Evolutionary conservation across 2,797 vertebrate genomes (phyloP).

Genomic region (Salmo trutta): DNA sequence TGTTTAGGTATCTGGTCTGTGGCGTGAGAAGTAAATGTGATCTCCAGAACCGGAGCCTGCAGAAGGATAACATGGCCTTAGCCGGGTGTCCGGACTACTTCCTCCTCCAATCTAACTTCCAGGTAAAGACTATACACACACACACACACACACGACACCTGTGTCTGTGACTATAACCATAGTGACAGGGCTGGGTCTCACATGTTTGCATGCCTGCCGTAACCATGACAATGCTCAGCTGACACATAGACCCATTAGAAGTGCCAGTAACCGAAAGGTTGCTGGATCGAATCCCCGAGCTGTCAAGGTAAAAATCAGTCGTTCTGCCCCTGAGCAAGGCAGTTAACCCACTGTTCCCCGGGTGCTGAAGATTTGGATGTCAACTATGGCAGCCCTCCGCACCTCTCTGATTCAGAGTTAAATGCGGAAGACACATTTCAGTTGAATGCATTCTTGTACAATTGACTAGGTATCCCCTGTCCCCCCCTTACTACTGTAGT

Average conservation of each 20-base stretch:
- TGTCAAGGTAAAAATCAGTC: too few relatives aligned
- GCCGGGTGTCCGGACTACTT: conserved; percentile 91
- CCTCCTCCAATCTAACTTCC: conserved; percentile 85
- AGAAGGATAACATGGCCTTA: conserved; percentile 83
- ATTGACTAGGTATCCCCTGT: too few relatives aligned
- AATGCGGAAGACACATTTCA: too few relatives aligned
- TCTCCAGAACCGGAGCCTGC: conserved; percentile 41
- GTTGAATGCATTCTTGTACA: too few relatives aligned
- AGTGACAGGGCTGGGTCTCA: conserved; percentile 13
- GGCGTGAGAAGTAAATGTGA: conserved; percentile 44
- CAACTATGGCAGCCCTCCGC: too few relatives aligned
- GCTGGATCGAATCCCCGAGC: too few relatives aligned
- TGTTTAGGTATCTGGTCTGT: conserved; percentile 45
- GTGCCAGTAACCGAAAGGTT: too few relatives aligned
- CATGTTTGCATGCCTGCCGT: conserved; percentile 35
- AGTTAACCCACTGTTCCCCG: too few relatives aligned
- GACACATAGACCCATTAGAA: conserved; percentile 1
- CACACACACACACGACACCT: background rate
- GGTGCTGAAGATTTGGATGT: too few relatives aligned
- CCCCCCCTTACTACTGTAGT: conserved; percentile 24
- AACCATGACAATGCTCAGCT: conserved; percentile 43
- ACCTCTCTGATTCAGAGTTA: too few relatives aligned
- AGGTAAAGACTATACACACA: conserved; percentile 70
- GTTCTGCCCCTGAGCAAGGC: too few relatives aligned
- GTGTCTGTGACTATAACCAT: background rate